Evolutionary conservation across 2,113 vertebrate genomes (phyloP).

Genomic region (Haplotaxodon microlepis): DNA sequence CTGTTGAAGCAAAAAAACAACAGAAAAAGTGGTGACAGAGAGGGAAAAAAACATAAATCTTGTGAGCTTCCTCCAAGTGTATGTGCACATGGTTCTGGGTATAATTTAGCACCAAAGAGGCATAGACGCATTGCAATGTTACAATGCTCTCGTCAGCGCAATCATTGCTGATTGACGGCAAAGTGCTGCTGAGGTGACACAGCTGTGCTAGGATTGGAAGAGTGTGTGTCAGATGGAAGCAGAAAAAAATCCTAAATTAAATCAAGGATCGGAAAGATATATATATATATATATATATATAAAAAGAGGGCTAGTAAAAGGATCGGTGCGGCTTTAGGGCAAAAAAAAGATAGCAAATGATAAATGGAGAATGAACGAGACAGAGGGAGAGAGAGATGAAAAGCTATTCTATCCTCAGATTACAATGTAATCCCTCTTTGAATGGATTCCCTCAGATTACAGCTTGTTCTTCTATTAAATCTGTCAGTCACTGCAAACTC

Average conservation of each 20-base stretch:
- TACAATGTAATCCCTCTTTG: constrained; percentile 54
- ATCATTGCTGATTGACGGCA: constrained; percentile 34
- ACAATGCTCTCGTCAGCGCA: constrained; percentile 17
- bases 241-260: constrained; percentile 15
- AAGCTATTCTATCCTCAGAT: constrained; percentile 54
- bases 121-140: background rate
- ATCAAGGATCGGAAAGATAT: constrained; percentile 5
- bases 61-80: background rate
- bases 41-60: background rate
- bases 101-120: background rate
- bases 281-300: background rate
- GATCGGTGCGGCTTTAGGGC: constrained; percentile 11
- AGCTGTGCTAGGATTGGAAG: background rate
- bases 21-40: background rate
- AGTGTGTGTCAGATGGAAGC: background rate
- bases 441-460: constrained; percentile 63
- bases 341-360: constrained; percentile 5
- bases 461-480: constrained; percentile 55
- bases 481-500: constrained; percentile 37
- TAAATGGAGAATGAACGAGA: background rate
- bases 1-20: background rate
- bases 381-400: constrained; percentile 30
- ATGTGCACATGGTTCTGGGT: background rate
- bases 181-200: constrained; percentile 23
- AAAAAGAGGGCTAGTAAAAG: background rate